Base-by-base conservation (phyloP, 2,797 vertebrate species). In the Anguilla obscura region DNA sequence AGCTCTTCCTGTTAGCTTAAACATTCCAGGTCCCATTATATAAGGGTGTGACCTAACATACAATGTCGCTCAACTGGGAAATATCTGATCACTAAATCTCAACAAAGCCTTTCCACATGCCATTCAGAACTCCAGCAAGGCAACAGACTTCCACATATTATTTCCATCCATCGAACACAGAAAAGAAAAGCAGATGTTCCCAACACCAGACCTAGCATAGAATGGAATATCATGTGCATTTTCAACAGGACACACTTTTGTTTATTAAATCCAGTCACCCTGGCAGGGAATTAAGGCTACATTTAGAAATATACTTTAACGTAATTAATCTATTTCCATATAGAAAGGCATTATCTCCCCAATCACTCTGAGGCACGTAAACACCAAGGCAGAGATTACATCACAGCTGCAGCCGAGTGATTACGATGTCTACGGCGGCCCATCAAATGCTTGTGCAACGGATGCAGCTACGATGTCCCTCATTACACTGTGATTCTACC, bases 311-410 rank as follows among this genome's bases (percentile, higher is more conserved):
- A 48, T 10, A 45, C 58, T 84, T 36, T 30, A 10, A 66, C n/a
- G 27, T 66, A 84, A 85, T 85, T 16, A 7, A 12, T 76, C 60
- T 63, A 3, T 33, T 33, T 16, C 69, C 14, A 33, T 85, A 56
- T 56, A 85, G 87, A 69, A 50, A 79, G 24, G 45, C 87, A 74
- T 85, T 84, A 85, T 63, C 80, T 52, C 2, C 36, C 48, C 66
- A 71, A 83, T 85, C 60, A 88, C 40, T 69, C 56, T 52, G 54
- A 48, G 66, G 60, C 58, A 84, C 33, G 40, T 18, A 36, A 79
- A 86, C 50, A 86, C 30, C 69, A 71, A 27, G 12, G 8, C 86
- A 87, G 86, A 60, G 86, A 80, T 80, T 87, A 80, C 40, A 45
- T 79, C 71, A 54, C 33, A 54, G 21, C 86, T 60, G 74, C 16